Evolutionary conservation across 1,140 invertebrate species (phyloP).

Genomic region (Sitobion miscanthi): DNA sequence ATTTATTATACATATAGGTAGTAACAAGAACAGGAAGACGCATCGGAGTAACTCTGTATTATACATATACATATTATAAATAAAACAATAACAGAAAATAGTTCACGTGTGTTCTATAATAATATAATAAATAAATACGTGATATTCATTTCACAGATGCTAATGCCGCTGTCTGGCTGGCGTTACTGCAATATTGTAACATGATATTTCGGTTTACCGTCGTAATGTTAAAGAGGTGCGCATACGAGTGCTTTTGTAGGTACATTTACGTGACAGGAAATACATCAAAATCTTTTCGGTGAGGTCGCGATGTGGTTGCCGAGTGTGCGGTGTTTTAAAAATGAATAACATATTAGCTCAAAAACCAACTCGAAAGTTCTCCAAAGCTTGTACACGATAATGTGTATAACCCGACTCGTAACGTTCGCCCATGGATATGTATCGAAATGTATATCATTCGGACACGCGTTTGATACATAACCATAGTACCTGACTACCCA

Average conservation of each 20-base stretch:
- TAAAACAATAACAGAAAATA: not conserved
- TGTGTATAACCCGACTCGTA: not conserved
- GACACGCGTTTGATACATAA: not conserved
- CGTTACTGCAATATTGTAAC: not conserved
- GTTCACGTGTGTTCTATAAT: not conserved
- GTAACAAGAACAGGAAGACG: not conserved
- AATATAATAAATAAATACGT: constrained; percentile 3
- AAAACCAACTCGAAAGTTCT: not conserved
- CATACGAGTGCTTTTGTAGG: not conserved
- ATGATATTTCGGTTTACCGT: not conserved
- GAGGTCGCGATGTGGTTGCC: not conserved
- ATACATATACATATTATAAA: not conserved
- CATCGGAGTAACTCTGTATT: not conserved
- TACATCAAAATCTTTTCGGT: not conserved
- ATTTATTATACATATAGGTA: not conserved
- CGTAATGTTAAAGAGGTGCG: not conserved
- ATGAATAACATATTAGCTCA: not conserved
- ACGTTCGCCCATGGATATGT: not conserved
- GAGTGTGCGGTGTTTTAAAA: not conserved
- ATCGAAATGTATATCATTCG: not conserved
- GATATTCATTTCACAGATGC: not conserved
- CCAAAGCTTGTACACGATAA: not conserved
- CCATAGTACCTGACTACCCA: too few relatives aligned
- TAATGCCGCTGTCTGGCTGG: not conserved
- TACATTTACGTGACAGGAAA: not conserved